These are phyloP conservation scores for Netelia inedita DNA, from an alignment of 2,888 invertebrate genomes.

Conservation along the genomic window DNA sequence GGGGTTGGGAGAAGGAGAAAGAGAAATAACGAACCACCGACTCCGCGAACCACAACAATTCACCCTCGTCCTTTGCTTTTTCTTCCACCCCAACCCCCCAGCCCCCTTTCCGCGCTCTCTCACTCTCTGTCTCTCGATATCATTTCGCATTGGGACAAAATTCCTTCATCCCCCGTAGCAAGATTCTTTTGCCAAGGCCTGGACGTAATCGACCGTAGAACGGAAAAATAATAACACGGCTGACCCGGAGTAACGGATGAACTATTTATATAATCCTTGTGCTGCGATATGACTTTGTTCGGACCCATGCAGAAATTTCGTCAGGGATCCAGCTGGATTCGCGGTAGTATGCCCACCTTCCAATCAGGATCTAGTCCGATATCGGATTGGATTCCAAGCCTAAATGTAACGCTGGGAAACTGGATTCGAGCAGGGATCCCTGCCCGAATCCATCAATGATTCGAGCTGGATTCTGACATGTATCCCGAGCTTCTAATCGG, in stretches of 20 bases:
- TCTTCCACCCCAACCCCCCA: not conserved
- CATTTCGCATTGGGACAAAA: constrained; percentile 21
- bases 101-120: not conserved
- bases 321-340: too few relatives aligned
- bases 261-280: too few relatives aligned
- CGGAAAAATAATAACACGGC: constrained; percentile 1
- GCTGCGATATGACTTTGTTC: too few relatives aligned
- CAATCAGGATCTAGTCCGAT: too few relatives aligned
- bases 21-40: constrained; percentile 26
- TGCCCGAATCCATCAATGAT: too few relatives aligned
- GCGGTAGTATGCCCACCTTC: too few relatives aligned
- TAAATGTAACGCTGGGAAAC: too few relatives aligned
- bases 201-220: constrained; percentile 27
- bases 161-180: not conserved
- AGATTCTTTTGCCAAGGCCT: not conserved
- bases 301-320: too few relatives aligned
- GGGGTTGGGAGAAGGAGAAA: constrained; percentile 18
- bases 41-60: constrained; percentile 28
- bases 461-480: too few relatives aligned
- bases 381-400: too few relatives aligned
- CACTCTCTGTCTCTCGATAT: not conserved
- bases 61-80: constrained; percentile 32
- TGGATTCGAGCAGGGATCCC: too few relatives aligned
- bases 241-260: not conserved
- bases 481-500: too few relatives aligned